Conservation (phyloP, 2,113 vertebrate genomes). For the Peucedramus taeniatus region DNA sequence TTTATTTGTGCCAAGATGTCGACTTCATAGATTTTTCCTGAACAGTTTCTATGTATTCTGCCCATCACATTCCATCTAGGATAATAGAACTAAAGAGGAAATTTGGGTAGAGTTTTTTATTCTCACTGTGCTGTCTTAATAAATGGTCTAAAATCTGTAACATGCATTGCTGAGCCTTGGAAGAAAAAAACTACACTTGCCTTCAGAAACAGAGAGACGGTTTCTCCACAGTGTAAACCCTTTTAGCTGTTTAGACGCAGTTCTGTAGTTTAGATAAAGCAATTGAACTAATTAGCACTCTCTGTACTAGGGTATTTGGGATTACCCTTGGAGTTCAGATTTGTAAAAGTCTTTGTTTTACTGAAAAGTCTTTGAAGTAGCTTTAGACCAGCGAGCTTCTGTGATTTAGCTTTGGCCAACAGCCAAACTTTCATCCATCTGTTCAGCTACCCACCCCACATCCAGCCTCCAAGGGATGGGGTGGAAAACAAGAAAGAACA, state of each 20-base stretch:
- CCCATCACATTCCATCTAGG: not conserved
- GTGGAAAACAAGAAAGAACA: not conserved
- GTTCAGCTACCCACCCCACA: not conserved
- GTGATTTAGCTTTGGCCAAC: not conserved
- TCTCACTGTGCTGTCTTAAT: not conserved
- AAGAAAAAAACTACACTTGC: not conserved
- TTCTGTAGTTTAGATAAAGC: not conserved
- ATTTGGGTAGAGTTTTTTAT: not conserved
- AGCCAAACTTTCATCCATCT: not conserved
- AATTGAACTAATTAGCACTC: not conserved
- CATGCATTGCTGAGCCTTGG: fast-evolving
- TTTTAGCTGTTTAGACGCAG: not conserved
- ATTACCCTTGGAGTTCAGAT: not conserved
- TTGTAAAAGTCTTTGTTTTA: not conserved
- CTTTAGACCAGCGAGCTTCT: not conserved
- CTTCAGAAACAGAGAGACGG: not conserved
- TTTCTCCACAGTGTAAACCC: not conserved
- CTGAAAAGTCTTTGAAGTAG: not conserved
- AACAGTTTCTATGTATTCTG: not conserved
- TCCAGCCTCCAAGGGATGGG: not conserved
- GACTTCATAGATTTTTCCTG: not conserved
- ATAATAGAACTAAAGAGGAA: not conserved
- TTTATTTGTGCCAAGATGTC: not conserved
- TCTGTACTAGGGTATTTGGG: not conserved
- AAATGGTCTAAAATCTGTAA: not conserved